phyloP scores from a whole-genome alignment of 2,113 vertebrate genomes.

The Procapra przewalskii region DNA sequence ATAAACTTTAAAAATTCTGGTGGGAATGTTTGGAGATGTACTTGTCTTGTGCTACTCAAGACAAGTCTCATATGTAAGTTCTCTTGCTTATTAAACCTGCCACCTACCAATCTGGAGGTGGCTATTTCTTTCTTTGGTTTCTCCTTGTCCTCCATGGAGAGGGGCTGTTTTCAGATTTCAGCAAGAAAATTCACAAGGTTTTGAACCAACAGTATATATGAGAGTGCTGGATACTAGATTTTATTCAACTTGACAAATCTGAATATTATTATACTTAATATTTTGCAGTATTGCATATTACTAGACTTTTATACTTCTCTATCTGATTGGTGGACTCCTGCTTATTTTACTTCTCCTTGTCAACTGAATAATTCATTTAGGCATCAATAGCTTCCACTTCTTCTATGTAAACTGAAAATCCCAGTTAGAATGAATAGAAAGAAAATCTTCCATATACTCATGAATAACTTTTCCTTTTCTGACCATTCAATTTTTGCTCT shows the following conservation, averaged over 20 bases:
- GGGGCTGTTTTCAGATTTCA: neutral
- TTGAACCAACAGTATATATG: neutral
- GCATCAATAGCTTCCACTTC: neutral
- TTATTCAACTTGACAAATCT: neutral
- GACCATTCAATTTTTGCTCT: neutral
- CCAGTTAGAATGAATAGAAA: neutral
- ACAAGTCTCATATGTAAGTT: neutral
- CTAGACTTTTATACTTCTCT: neutral
- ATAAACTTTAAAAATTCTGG: neutral
- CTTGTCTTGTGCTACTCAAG: accelerated
- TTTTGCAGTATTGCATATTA: neutral
- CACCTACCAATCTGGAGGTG: neutral
- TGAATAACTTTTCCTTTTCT: neutral
- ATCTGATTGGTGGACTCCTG: neutral
- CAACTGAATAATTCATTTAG: neutral
- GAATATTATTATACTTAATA: neutral
- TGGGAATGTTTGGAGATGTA: neutral
- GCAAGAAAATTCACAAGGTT: neutral
- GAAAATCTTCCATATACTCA: neutral
- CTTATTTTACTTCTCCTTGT: neutral
- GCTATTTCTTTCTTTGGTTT: neutral
- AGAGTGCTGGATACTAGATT: neutral
- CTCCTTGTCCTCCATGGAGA: neutral
- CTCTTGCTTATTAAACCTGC: neutral
- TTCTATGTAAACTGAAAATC: neutral